Evolutionary conservation across 1,140 invertebrate genomes (phyloP).

Genomic region (Megalopta genalis): DNA sequence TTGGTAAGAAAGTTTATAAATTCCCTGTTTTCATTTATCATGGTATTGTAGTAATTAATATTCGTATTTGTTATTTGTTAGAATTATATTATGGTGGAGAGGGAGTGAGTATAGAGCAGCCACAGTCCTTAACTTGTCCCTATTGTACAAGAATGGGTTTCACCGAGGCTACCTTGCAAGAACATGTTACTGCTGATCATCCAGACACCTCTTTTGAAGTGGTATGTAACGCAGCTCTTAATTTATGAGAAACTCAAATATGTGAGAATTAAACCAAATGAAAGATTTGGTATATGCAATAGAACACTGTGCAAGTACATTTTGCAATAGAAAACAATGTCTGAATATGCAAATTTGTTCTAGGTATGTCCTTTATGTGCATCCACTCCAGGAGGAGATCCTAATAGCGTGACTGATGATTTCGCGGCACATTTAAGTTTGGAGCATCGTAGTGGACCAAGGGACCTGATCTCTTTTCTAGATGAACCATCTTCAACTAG

Average conservation of each 20-base stretch:
- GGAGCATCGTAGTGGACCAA: conserved; percentile 93
- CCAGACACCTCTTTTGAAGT: conserved; percentile 92
- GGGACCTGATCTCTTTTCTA: conserved; percentile 93
- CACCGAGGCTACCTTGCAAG: conserved; percentile 93
- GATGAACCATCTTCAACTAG: conserved; percentile 92
- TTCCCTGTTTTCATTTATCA: not conserved
- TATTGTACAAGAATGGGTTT: conserved; percentile 98
- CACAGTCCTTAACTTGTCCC: conserved; percentile 97
- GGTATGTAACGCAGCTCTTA: conserved; percentile 77
- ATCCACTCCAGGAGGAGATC: conserved; percentile 95
- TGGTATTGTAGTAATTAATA: not conserved
- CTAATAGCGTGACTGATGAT: conserved; percentile 98
- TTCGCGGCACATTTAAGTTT: conserved; percentile 97
- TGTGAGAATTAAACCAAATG: no score
- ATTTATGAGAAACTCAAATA: no score
- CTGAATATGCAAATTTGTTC: conserved; percentile 48
- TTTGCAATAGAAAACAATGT: conserved; percentile 1
- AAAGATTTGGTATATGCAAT: conserved; percentile 83
- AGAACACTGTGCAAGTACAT: conserved; percentile 3
- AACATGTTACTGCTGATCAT: conserved; percentile 95
- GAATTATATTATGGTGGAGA: conserved; percentile 98
- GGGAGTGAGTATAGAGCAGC: conserved; percentile 91
- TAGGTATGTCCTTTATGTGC: conserved; percentile 98
- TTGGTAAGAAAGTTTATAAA: conserved; percentile 84
- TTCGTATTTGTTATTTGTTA: conserved; percentile 71